A percentile compares a stretch with the other conserved stretches of the same genome.
phyloP scores from a whole-genome alignment of 2,888 invertebrate genomes.

The Seladonia tumulorum region DNA sequence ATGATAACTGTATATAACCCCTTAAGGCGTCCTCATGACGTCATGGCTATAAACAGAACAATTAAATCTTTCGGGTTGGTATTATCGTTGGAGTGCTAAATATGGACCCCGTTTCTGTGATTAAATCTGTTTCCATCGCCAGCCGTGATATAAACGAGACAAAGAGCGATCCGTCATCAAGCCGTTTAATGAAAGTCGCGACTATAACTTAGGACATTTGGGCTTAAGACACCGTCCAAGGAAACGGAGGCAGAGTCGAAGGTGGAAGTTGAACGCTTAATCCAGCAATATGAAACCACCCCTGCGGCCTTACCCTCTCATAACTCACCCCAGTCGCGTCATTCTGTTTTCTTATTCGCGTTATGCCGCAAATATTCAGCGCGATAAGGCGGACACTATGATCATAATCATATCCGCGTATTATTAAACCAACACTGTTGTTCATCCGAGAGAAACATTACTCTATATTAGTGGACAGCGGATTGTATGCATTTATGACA shows the following conservation, averaged over 20 bases:
- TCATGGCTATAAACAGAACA: background rate
- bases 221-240: slow-evolving; percentile 69
- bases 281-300: slow-evolving; percentile 77
- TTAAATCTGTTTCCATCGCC: slow-evolving; percentile 64
- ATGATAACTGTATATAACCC: too few relatives aligned
- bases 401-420: background rate
- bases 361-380: slow-evolving; percentile 32
- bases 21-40: too few relatives aligned
- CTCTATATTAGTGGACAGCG: too few relatives aligned
- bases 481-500: too few relatives aligned
- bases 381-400: background rate
- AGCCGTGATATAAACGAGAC: slow-evolving; percentile 66
- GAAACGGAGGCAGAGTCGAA: slow-evolving; percentile 53
- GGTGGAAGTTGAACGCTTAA: slow-evolving; percentile 72
- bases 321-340: slow-evolving; percentile 65
- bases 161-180: slow-evolving; percentile 79
- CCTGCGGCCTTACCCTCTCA: slow-evolving; percentile 72
- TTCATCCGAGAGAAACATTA: background rate
- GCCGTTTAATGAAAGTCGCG: slow-evolving; percentile 80
- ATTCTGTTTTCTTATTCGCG: slow-evolving; percentile 49
- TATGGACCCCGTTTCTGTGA: slow-evolving; percentile 26
- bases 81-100: background rate
- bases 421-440: background rate
- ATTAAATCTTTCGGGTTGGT: background rate
- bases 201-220: slow-evolving; percentile 69